Base-by-base conservation (phyloP, 2,797 vertebrate species). In the Brotula barbata region DNA sequence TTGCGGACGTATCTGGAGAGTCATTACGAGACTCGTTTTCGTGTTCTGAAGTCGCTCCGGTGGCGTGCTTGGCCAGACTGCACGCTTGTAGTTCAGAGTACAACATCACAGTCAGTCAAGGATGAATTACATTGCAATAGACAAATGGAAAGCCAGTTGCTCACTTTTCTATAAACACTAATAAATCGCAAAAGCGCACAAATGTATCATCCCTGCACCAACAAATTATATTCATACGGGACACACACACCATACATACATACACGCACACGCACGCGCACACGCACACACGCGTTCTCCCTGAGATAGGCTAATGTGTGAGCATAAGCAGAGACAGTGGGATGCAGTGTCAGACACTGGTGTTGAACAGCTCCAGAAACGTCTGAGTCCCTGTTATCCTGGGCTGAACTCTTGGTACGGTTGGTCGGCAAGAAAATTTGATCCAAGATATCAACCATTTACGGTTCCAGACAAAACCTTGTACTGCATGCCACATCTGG, bases 401-500 rank as follows among this genome's bases (percentile, higher is more conserved):
- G 54, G 69, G 54, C 73, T 83, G 79, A 85, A 79, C 81, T 82
- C 65, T 50, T 80, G 66, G 70, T 74, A 74, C 17, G 23, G 39
- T 48, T 31, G 19, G 36, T 71, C 56, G 28, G 19, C 41, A 73
- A 17, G 68, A 78, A 82, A 85, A 78, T 49, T 76, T 54, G 57
- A 55, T 74, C 52, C 17, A 65, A 86, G 86, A 88, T 84, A 85
- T 81, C 48, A 76, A 78, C 76, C 73, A 64, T 75, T 80, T 81
- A 68, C 68, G 80, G 81, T 77, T 80, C 69, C 73, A 74, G 70
- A 69, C 71, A 64, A 84, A 75, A 56, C 58, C 76, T 71, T 73
- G 58, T 53, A 77, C 64, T 22, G 54, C 69, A 80, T 82, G 82
- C 80, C 82, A 85, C 81, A 86, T 87, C 77, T 88, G 80, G 81